These are phyloP conservation scores for Gibbula magus DNA, from an alignment of 2,888 invertebrate genomes.

Conservation along the genomic window DNA sequence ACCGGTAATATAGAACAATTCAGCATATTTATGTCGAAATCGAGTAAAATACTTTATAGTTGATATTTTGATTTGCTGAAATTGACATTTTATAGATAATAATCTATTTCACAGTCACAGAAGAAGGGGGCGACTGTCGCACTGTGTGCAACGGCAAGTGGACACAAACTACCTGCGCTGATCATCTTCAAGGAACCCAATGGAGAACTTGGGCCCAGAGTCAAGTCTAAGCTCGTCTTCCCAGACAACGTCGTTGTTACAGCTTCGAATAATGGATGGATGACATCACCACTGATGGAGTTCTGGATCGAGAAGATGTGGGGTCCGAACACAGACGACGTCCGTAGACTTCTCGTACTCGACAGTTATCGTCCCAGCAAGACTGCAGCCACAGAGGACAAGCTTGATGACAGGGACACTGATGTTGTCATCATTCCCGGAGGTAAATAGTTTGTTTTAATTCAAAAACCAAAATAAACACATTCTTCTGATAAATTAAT, in stretches of 20 bases:
- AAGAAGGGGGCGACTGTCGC: slow-evolving; percentile 19
- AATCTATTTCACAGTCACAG: neutral
- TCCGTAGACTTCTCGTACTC: neutral
- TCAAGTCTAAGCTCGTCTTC: neutral
- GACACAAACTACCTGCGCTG: neutral
- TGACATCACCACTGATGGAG: neutral
- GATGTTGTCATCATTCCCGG: slow-evolving; percentile 17
- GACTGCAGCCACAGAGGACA: neutral
- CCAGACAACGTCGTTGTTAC: slow-evolving; percentile 2
- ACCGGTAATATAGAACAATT: no score
- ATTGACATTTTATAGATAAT: no score
- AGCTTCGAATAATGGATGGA: slow-evolving; percentile 22
- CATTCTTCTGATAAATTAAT: no score
- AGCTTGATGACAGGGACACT: slow-evolving; percentile 3
- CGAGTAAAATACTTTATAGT: no score
- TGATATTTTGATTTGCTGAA: no score
- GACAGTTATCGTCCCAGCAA: neutral
- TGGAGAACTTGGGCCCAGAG: slow-evolving; percentile 4
- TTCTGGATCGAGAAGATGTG: neutral
- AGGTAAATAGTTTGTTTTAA: neutral
- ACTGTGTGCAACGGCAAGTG: slow-evolving; percentile 2
- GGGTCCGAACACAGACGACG: slow-evolving; percentile 3
- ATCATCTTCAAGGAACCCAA: slow-evolving; percentile 19
- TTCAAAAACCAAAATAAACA: no score
- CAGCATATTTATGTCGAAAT: no score